phyloP scores from a whole-genome alignment of 2,113 vertebrate species.

The Cryptomyrus ogoouensis region DNA sequence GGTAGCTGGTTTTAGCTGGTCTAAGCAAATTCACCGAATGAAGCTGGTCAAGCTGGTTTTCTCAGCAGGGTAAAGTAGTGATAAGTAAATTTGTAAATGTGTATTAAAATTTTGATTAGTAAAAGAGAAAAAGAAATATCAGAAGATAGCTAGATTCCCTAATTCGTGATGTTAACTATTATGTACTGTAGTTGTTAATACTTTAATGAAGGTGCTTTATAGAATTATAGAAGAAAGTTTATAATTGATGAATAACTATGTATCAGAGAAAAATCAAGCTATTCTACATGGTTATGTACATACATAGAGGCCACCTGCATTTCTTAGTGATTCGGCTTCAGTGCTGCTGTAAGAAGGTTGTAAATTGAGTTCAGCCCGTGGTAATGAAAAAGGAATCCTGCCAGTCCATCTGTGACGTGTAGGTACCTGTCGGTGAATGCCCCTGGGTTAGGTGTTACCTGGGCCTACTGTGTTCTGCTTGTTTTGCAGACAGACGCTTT shows the following conservation, averaged over 20 bases:
- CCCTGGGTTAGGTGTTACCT: neutral
- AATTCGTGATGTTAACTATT: neutral
- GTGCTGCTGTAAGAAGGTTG: neutral
- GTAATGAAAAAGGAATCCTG: neutral
- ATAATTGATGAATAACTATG: neutral
- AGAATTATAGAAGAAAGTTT: neutral
- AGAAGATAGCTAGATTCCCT: neutral
- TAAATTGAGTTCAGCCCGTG: neutral
- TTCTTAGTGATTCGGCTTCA: neutral
- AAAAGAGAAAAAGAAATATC: neutral
- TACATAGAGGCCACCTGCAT: neutral
- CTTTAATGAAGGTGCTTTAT: neutral
- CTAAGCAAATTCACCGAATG: neutral
- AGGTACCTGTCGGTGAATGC: neutral
- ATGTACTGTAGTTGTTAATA: neutral
- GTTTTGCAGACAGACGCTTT: conserved; percentile 44
- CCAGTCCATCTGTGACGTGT: neutral
- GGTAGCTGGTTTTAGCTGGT: neutral
- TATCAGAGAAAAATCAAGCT: neutral
- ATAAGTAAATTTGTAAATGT: neutral
- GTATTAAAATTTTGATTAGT: neutral
- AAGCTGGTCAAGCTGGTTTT: neutral
- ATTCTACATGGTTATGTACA: neutral
- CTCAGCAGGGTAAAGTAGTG: neutral
- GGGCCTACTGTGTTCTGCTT: neutral